Evolutionary conservation across 23 tunicate species (phyloP).

Genomic region (Diplosoma virens): DNA sequence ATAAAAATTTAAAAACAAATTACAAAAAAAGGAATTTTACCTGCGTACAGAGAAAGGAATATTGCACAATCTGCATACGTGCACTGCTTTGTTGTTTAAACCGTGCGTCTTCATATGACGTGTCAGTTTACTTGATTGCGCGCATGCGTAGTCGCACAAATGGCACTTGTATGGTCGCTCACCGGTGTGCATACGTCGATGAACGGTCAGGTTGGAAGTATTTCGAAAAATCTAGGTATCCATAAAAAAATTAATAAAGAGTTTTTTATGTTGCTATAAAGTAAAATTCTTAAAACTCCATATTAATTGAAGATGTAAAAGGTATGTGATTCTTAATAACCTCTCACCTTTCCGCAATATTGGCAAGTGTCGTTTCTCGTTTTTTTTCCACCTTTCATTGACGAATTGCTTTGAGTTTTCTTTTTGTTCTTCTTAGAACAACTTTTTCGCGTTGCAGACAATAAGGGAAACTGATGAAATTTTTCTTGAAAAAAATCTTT

Average conservation of each 20-base stretch:
- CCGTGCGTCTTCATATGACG: slow-evolving; percentile 98
- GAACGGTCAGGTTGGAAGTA: slow-evolving; percentile 96
- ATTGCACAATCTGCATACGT: slow-evolving; percentile 79
- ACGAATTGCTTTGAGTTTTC: no score
- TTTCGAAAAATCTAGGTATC: slow-evolving; percentile 97
- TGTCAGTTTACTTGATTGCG: slow-evolving; percentile 93
- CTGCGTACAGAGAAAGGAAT: slow-evolving; percentile 95
- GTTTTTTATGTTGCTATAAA: not conserved
- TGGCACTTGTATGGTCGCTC: slow-evolving; percentile 95
- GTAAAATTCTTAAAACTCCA: not conserved
- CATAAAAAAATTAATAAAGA: not conserved
- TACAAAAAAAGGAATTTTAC: not conserved
- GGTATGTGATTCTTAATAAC: not conserved
- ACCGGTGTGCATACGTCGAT: slow-evolving; percentile 98
- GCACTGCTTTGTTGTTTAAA: slow-evolving; percentile 46
- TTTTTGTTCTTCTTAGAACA: no score
- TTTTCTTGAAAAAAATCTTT: no score
- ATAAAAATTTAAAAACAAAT: not conserved
- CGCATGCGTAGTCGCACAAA: slow-evolving; percentile 97
- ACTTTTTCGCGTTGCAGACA: no score
- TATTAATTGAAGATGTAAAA: not conserved
- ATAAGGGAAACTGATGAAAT: no score
- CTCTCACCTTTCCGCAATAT: slow-evolving; percentile 87
- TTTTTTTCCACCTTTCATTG: no score
- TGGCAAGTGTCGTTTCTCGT: slow-evolving; percentile 84